A percentile compares a stretch with the other conserved stretches of the same genome.
These are phyloP conservation scores for Laspeyria flexula DNA, from an alignment of 2,888 invertebrate genomes.

Conservation along the genomic window DNA sequence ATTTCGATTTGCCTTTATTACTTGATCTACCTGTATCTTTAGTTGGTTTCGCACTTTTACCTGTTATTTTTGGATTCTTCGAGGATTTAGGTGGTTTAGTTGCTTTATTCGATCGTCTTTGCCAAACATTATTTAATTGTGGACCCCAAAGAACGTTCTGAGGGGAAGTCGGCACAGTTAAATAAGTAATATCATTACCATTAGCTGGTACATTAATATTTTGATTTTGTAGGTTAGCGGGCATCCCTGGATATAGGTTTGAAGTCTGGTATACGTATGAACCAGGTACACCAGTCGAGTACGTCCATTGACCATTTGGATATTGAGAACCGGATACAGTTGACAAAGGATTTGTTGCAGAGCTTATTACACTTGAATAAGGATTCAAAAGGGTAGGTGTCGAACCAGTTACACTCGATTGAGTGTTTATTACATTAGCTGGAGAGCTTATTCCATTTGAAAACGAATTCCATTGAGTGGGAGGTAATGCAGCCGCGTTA, in stretches of 20 bases:
- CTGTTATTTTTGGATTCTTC: background rate
- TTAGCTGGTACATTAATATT: background rate
- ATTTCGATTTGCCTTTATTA: background rate
- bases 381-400: background rate
- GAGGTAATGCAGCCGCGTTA: too few species aligned
- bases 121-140: background rate
- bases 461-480: too few species aligned
- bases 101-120: background rate
- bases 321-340: background rate
- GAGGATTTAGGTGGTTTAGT: background rate
- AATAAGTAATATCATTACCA: background rate
- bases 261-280: background rate
- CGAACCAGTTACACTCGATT: too few species aligned
- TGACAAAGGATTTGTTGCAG: background rate
- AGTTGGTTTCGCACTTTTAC: background rate
- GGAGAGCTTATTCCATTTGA: too few species aligned
- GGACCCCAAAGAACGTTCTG: background rate
- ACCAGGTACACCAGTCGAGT: background rate
- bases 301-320: background rate
- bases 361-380: background rate
- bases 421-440: background rate
- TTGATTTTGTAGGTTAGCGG: background rate
- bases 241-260: background rate
- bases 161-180: background rate
- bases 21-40: too few species aligned